These are phyloP conservation scores for Lasioglossum baleicum DNA, from an alignment of 1,140 invertebrate genomes.

Conservation along the genomic window DNA sequence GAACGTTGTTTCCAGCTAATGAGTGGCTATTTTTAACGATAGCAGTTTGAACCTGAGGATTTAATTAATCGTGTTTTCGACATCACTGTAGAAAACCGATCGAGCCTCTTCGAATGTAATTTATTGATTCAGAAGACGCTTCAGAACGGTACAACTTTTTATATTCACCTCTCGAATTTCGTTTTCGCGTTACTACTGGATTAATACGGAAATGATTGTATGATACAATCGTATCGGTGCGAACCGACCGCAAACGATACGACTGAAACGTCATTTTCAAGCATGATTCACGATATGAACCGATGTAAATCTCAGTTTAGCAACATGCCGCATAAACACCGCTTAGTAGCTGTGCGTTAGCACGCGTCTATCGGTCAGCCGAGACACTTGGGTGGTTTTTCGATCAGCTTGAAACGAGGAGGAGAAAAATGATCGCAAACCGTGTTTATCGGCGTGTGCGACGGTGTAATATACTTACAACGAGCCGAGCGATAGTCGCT, in stretches of 20 bases:
- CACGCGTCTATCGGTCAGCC: not conserved
- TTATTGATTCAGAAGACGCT: not conserved
- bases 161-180: not conserved
- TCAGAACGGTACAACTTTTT: not conserved
- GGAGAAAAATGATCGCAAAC: slow-evolving; percentile 5
- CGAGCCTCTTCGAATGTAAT: not conserved
- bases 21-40: slow-evolving; percentile 10
- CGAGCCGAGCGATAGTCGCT: slow-evolving; percentile 13
- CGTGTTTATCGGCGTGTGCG: slow-evolving; percentile 12
- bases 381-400: slow-evolving; percentile 17
- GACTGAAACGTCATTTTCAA: not conserved
- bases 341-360: not conserved
- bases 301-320: slow-evolving; percentile 13
- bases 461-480: slow-evolving; percentile 37
- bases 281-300: slow-evolving; percentile 5
- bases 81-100: not conserved
- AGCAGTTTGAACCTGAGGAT: not conserved
- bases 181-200: not conserved
- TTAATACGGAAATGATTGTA: too few relatives aligned
- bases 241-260: not conserved
- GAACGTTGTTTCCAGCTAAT: slow-evolving; percentile 38
- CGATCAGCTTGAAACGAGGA: not conserved
- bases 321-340: not conserved
- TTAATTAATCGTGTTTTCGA: slow-evolving; percentile 28
- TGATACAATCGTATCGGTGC: not conserved